Percentiles rank a stretch among this genome's conserved stretches.
These are phyloP conservation scores for Nineta flava DNA, from an alignment of 2,888 invertebrate species.

Conservation along the genomic window DNA sequence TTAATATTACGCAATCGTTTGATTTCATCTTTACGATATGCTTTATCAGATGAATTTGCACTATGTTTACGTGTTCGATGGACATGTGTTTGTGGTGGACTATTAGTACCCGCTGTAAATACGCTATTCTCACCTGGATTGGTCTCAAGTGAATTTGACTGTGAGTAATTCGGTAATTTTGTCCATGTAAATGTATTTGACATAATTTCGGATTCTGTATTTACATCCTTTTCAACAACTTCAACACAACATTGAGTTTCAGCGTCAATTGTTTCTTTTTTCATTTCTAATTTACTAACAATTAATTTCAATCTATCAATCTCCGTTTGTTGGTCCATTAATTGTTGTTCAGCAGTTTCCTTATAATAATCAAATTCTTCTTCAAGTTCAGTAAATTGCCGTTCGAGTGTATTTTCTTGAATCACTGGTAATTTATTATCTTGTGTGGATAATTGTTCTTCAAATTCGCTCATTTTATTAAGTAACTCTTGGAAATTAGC, in stretches of 20 bases:
- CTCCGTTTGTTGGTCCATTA: constrained; percentile 38
- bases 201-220: not conserved
- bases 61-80: constrained; percentile 4
- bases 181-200: not conserved
- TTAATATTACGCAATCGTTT: constrained; percentile 8
- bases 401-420: constrained; percentile 57
- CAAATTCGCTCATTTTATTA: constrained; percentile 63
- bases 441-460: constrained; percentile 48
- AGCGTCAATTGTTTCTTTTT: constrained; percentile 11
- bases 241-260: constrained; percentile 9
- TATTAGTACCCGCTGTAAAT: not conserved
- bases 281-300: constrained; percentile 27
- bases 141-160: not conserved
- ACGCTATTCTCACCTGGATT: not conserved
- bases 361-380: constrained; percentile 47
- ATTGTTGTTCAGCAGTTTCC: constrained; percentile 31
- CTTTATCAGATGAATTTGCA: constrained; percentile 1
- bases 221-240: not conserved
- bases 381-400: constrained; percentile 53
- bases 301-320: constrained; percentile 34
- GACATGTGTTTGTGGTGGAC: constrained; percentile 3
- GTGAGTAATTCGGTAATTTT: not conserved
- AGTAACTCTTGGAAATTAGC: constrained; percentile 60
- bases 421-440: constrained; percentile 52
- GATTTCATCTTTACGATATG: constrained; percentile 8